Base-by-base conservation (phyloP, 92 coral and sea anemone genomes). In the Siderastrea radians region DNA sequence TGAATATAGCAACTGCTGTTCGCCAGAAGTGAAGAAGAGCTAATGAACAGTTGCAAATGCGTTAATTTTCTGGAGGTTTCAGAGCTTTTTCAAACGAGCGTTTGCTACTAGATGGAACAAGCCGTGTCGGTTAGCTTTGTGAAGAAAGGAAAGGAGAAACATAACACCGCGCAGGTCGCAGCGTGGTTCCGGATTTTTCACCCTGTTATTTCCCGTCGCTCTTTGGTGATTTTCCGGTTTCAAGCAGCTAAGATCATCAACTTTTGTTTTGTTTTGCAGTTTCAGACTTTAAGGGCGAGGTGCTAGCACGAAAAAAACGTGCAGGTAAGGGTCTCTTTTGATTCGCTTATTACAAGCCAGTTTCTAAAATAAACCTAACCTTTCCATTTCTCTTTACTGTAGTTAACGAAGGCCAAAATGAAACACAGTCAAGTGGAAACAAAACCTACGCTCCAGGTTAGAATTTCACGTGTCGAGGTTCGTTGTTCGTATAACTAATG, bases 241-340 rank as follows among this genome's bases (percentile, higher is more conserved):
- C 38, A 26, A 26, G 38, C 38, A 26, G 38, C 38, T 0, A 17
- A 17, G 16, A 66, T 66, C 3, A 6, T 66, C 17, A 4, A 46
- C 15, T 1, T 74, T 26, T 45, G 8, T 16, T 58, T 77, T 60
- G 26, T 84, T 49, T 72, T 48, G 7, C 11, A 69, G 61, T 49
- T 84, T 49, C 80, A 62, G 73, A 14, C 5, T 61, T 45, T 8
- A 26, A 26, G 1, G 80, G 47, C 0, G 73, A 43, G 7, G 60
- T 74, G 45, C 81, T 84, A 61, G 26, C 74, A 3, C 87, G 87
- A 26, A 84, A 63, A 63, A 84, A 63, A 51, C 87, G 87, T 1
- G 73, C 87, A 19, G 87, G 87, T 84, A 62, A 63, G 63, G 10
- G 0, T 59, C 63, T 59, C 63, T 59, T 13, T 1, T 7, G 3